Percentiles rank a stretch among this genome's conserved stretches.
Conservation (phyloP, 2,797 vertebrate species). For the Ctenochaetus hawaiiensis region DNA sequence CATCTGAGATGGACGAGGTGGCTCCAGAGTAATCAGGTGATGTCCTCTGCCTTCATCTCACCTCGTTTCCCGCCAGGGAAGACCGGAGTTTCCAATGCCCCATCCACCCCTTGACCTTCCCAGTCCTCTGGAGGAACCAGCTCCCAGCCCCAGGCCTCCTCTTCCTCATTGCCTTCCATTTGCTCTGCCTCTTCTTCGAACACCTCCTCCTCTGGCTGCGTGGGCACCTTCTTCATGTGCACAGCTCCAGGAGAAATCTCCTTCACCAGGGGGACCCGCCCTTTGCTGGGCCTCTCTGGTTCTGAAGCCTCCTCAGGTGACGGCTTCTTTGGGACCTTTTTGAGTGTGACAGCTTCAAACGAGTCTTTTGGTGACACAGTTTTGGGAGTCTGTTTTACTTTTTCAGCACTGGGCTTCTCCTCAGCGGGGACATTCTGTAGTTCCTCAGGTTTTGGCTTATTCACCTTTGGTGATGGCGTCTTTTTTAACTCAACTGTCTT, state of each 20-base stretch:
- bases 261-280: slow-evolving; percentile 66
- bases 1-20: slow-evolving; percentile 60
- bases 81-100: slow-evolving; percentile 85
- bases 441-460: slow-evolving; percentile 58
- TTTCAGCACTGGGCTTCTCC: slow-evolving; percentile 64
- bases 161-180: slow-evolving; percentile 68
- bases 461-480: slow-evolving; percentile 67
- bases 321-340: slow-evolving; percentile 72
- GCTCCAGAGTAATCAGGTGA: slow-evolving; percentile 66
- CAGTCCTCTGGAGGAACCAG: slow-evolving; percentile 81
- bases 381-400: slow-evolving; percentile 57
- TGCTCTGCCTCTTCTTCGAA: slow-evolving; percentile 62
- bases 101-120: slow-evolving; percentile 76
- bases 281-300: slow-evolving; percentile 47
- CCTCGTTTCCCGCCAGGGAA: slow-evolving; percentile 87
- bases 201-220: slow-evolving; percentile 82
- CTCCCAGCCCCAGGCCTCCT: slow-evolving; percentile 86
- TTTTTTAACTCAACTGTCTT: slow-evolving; percentile 72
- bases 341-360: slow-evolving; percentile 62
- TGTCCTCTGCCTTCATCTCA: slow-evolving; percentile 82
- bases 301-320: slow-evolving; percentile 60
- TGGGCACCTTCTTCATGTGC: slow-evolving; percentile 81
- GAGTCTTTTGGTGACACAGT: slow-evolving; percentile 73
- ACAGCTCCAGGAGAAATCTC: slow-evolving; percentile 82
- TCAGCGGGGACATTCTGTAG: slow-evolving; percentile 54